Conservation (phyloP, 2,113 vertebrate genomes). For the Enhydra lutris region DNA sequence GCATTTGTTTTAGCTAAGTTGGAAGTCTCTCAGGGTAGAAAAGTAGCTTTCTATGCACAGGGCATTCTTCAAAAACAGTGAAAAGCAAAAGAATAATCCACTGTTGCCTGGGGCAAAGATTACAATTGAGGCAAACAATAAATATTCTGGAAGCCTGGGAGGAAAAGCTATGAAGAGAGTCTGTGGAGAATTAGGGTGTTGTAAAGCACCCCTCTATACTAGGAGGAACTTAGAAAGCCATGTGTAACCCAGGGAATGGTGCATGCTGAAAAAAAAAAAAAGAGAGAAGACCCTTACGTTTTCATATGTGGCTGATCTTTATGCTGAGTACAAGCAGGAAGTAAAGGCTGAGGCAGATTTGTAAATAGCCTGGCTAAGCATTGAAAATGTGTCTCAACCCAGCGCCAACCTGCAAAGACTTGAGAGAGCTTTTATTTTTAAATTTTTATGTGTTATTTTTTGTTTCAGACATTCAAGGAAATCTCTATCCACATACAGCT, state of each 20-base stretch:
- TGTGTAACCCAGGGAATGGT: not conserved
- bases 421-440: not conserved
- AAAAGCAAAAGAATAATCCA: not conserved
- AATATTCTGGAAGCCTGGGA: not conserved
- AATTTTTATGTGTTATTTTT: not conserved
- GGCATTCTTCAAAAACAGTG: not conserved
- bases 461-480: not conserved
- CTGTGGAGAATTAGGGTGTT: not conserved
- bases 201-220: not conserved
- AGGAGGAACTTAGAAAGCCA: not conserved
- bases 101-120: not conserved
- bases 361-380: not conserved
- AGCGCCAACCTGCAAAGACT: not conserved
- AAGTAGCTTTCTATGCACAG: not conserved
- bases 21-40: not conserved
- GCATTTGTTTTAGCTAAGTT: not conserved
- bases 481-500: not conserved
- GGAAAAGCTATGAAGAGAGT: not conserved
- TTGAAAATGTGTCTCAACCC: not conserved
- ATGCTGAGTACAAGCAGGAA: not conserved
- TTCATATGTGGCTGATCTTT: not conserved
- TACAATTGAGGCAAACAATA: not conserved
- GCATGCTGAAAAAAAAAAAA: not conserved
- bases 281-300: not conserved
- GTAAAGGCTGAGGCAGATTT: not conserved